phyloP scores from a whole-genome alignment of 1,140 invertebrate species.

The Lordiphosa stackelbergi region DNA sequence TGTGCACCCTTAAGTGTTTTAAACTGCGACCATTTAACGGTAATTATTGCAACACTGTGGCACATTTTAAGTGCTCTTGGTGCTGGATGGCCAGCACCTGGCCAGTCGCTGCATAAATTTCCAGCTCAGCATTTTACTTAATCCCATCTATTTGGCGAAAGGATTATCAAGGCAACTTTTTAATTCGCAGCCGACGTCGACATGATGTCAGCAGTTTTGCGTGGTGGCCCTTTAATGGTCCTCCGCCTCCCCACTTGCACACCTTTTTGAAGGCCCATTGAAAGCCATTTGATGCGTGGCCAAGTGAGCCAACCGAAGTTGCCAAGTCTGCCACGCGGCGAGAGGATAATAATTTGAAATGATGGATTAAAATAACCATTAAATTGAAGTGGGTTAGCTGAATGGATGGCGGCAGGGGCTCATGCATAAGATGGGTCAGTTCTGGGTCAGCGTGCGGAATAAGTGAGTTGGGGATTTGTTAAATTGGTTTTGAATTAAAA shows the following conservation, averaged over 20 bases:
- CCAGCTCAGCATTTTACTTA: slow-evolving; percentile 68
- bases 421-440: slow-evolving; percentile 4
- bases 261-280: slow-evolving; percentile 58
- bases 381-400: slow-evolving; percentile 40
- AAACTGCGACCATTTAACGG: slow-evolving; percentile 70
- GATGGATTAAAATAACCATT: slow-evolving; percentile 61
- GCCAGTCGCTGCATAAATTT: slow-evolving; percentile 61
- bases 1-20: slow-evolving; percentile 56
- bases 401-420: not conserved
- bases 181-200: slow-evolving; percentile 48
- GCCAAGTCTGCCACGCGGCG: slow-evolving; percentile 40
- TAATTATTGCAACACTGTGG: slow-evolving; percentile 75
- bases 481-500: too few relatives aligned
- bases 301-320: slow-evolving; percentile 52
- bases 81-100: slow-evolving; percentile 38
- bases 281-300: slow-evolving; percentile 69
- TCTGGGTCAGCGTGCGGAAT: not conserved
- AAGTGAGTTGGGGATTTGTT: too few relatives aligned
- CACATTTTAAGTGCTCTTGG: slow-evolving; percentile 66
- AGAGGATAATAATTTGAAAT: slow-evolving; percentile 68
- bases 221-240: slow-evolving; percentile 64
- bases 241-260: not conserved
- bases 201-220: slow-evolving; percentile 70
- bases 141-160: slow-evolving; percentile 74
- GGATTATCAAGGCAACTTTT: slow-evolving; percentile 75